Base-by-base conservation (phyloP, 1,140 invertebrate genomes). In the Drepana arcuata region DNA sequence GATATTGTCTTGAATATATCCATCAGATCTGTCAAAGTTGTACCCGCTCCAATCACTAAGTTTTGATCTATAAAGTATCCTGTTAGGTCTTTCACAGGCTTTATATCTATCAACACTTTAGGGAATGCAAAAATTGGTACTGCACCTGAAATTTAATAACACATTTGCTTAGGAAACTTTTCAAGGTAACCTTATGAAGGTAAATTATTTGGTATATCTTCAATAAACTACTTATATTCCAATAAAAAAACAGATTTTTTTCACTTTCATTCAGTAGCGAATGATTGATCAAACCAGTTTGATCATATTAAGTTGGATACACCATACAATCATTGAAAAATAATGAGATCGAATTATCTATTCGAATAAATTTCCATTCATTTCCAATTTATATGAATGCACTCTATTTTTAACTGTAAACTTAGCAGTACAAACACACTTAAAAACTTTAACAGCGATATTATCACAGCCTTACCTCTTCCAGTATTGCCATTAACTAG, bases 41-140 rank as follows among this genome's bases (percentile, higher is more conserved):
- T 64, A 42, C 88, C 90, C 6, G 82, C 90, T 0, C 92, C 92
- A 2, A 92, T 47, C 0, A 74, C 77, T 14, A 92, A 41, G 10
- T 80, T 80, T 44, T 75, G 70, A 14, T 77, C 90, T 85, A 92
- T 87, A 55, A 86, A 84, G 49, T 87, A 75, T 30, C 87, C 88
- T 9, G 89, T 84, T 9, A 89, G 69, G 27, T 74, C 54, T 24
- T 88, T 88, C 40, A 88, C 86, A 24, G 85, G 57, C 11, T 82
- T 75, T 51, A 91, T 84, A 46, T 88, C 92, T 40, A 95, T 90
- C 34, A 90, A 89, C 21, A 92, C 70, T 42, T 46, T 62, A 12
- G 81, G 81, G 24, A 64, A 64, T 7, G 48, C 36, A 5, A 72
- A 32, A 14, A 72, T 65, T 14, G 71, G 71, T 2, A 50, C 45